Evolutionary conservation across 2,113 vertebrate species (phyloP).

Genomic region (Dipodomys ordii): DNA sequence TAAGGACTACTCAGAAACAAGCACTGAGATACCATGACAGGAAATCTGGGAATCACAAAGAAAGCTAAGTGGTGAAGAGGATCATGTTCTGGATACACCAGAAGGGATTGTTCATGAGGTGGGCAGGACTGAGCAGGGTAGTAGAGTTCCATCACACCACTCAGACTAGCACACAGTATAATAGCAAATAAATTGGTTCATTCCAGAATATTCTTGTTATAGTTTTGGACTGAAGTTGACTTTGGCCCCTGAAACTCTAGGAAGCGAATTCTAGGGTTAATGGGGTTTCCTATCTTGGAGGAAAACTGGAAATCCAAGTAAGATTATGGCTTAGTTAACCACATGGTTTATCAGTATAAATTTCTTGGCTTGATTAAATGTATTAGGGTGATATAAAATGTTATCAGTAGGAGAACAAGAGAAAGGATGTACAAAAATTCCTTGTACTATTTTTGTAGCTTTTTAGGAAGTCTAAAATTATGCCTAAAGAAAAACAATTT

Average conservation of each 20-base stretch:
- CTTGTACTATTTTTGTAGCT: not conserved
- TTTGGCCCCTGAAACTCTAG: not conserved
- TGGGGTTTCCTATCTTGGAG: not conserved
- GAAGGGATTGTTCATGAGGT: not conserved
- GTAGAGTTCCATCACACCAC: not conserved
- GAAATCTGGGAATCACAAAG: not conserved
- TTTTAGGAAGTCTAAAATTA: slow-evolving; percentile 24
- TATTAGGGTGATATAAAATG: not conserved
- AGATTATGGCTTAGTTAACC: not conserved
- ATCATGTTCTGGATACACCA: too few relatives aligned
- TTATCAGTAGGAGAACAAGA: not conserved
- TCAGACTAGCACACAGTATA: not conserved
- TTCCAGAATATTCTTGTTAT: not conserved
- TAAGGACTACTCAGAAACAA: not conserved
- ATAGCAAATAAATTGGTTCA: not conserved
- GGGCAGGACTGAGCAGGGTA: not conserved
- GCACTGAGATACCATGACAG: not conserved
- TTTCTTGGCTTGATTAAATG: not conserved
- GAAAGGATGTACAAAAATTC: not conserved
- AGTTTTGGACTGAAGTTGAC: not conserved
- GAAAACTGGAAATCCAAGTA: not conserved
- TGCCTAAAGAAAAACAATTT: not conserved
- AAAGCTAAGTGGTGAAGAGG: too few relatives aligned
- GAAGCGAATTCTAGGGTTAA: not conserved
- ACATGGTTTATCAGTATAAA: not conserved